Evolutionary conservation across 2,797 vertebrate species (phyloP).

Genomic region (Anisognathus igniventris): DNA sequence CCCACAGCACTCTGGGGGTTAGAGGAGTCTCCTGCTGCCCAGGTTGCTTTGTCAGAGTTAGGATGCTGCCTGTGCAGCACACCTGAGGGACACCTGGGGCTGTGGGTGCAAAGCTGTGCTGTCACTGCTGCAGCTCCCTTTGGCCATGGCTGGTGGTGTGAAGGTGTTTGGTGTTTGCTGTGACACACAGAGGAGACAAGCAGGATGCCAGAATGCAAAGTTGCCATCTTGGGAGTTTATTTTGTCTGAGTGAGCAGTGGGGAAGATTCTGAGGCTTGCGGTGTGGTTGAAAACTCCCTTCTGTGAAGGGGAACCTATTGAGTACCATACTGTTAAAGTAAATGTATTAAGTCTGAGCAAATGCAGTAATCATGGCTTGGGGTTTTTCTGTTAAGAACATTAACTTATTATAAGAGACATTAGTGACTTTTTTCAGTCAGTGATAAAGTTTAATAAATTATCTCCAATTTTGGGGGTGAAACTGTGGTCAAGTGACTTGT

Average conservation of each 20-base stretch:
- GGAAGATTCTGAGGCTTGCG: conserved; percentile 24
- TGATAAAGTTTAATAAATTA: conserved; percentile 79
- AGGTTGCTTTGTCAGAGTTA: background rate
- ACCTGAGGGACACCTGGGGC: background rate
- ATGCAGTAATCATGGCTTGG: conserved; percentile 61
- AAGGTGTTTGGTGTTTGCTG: background rate
- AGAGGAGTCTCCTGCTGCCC: background rate
- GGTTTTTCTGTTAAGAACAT: conserved; percentile 67
- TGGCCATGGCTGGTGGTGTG: background rate
- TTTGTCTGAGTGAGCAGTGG: background rate
- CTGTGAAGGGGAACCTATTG: conserved; percentile 75
- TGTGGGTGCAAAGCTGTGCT: background rate
- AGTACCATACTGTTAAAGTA: conserved; percentile 62
- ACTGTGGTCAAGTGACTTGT: background rate
- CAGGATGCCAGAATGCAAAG: background rate
- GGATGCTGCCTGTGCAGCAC: background rate
- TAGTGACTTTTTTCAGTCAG: conserved; percentile 71
- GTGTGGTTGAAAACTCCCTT: conserved; percentile 73
- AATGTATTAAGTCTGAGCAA: conserved; percentile 63
- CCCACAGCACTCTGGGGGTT: background rate
- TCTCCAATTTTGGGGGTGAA: conserved; percentile 72
- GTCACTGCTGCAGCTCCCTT: background rate
- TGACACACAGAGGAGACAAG: background rate
- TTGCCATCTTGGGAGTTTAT: background rate
- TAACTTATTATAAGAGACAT: conserved; percentile 77